A percentile compares a stretch with the other conserved stretches of the same genome.
phyloP scores from a whole-genome alignment of 1,140 invertebrate genomes.

The Heterodera schachtii region DNA sequence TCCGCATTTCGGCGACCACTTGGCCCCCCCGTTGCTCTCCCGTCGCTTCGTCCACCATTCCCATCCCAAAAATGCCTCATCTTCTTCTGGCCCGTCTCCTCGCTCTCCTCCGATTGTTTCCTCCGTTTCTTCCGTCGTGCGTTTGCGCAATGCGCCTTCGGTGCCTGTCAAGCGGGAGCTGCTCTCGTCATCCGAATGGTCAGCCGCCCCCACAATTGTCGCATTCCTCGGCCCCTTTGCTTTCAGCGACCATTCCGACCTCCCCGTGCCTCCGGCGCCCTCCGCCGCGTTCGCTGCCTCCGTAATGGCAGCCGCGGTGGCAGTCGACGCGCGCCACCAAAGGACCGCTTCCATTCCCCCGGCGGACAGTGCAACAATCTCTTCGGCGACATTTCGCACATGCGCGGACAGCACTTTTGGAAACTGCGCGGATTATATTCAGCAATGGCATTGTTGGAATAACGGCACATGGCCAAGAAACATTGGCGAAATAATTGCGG shows the following conservation, averaged over 20 bases:
- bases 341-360: not conserved
- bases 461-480: not conserved
- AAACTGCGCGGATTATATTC: not conserved
- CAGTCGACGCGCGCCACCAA: not conserved
- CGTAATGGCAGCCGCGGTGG: not conserved
- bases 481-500: not conserved
- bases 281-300: slow-evolving; percentile 12
- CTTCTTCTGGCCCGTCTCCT: not conserved
- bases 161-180: not conserved
- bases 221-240: no score
- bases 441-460: slow-evolving; percentile 1
- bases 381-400: not conserved
- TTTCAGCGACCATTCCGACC: not conserved
- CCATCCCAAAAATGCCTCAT: not conserved
- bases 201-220: not conserved
- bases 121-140: not conserved
- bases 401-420: not conserved
- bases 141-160: not conserved
- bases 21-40: not conserved
- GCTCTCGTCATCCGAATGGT: not conserved
- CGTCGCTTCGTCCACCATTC: not conserved
- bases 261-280: not conserved
- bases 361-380: not conserved
- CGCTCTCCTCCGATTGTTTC: not conserved
- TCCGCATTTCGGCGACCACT: not conserved